Conservation (phyloP, 2,888 invertebrate species). For the Lysandra bellargus region DNA sequence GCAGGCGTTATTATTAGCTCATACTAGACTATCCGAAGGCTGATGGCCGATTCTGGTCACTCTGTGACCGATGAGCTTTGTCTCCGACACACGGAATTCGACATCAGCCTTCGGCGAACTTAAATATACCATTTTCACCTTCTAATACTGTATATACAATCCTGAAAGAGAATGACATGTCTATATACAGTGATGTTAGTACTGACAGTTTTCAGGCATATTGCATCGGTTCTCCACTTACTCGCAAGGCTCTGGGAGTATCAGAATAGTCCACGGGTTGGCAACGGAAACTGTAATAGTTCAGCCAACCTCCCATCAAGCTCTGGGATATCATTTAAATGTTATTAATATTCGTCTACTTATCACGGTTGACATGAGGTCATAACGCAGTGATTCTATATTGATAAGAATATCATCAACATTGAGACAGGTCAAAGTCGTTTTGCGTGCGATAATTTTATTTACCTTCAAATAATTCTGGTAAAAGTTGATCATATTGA, state of each 20-base stretch:
- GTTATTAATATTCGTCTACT: neutral
- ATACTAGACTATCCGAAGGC: conserved; percentile 16
- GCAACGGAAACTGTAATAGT: conserved; percentile 92
- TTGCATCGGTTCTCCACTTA: conserved; percentile 78
- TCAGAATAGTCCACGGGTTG: conserved; percentile 94
- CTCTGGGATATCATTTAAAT: conserved; percentile 19
- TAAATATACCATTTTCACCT: conserved; percentile 43
- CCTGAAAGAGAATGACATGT: conserved; percentile 59
- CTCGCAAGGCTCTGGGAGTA: conserved; percentile 89
- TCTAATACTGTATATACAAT: conserved; percentile 50
- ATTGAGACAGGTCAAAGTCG: neutral
- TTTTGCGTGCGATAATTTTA: neutral
- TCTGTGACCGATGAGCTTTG: conserved; percentile 12
- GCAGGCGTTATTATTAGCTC: conserved; percentile 30
- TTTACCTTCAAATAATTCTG: neutral
- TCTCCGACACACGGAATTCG: neutral
- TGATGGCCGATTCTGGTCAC: conserved; percentile 15
- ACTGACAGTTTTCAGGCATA: conserved; percentile 45
- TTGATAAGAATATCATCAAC: conserved; percentile 9
- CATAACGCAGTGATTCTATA: neutral
- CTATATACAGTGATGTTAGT: conserved; percentile 76
- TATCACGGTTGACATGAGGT: neutral
- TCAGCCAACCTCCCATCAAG: conserved; percentile 94
- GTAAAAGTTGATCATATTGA: conserved; percentile 4
- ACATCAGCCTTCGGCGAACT: conserved; percentile 26